Base-by-base conservation (phyloP, 1,140 invertebrate species). In the Drosophila ercepeae region DNA sequence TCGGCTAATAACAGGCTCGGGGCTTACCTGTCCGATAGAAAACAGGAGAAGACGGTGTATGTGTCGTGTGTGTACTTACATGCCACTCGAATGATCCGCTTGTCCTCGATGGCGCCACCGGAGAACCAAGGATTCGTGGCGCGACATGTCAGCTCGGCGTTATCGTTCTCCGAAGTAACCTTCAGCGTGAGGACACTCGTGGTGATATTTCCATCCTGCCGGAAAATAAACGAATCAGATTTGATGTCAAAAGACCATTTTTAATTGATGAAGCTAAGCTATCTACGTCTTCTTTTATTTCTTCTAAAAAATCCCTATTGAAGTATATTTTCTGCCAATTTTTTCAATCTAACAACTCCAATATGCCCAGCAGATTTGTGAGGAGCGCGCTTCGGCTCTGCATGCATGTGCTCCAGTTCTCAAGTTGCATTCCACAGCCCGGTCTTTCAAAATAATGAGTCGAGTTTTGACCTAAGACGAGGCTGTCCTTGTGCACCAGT, bases 101-200 rank as follows among this genome's bases (percentile, higher is more conserved):
- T 94, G 75, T 96, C 95, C 90, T 97, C 95, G 14, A 96, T 92
- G 49, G 94, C 94, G 71, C 95, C 94, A 23, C 95, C 95, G 14
- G 96, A 96, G 88, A 97, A 96, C 92, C 95, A 95, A 2, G 96
- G 96, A 93, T 98, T 98, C 90, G 97, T 95, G n/a, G 97, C 96
- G 64, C 96, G 93, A 89, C 97, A 98, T 41, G 95, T 95, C 48
- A 98, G 93, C 71, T 95, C 94, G 70, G 96, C 96, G 18, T 95
- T 96, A 79, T 97, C 96, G 91, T 98, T 96, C 32, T 95, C 94
- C 65, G 95, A 94, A 19, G 93, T 92, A 19, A 96, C 94, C 16
- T 93, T 94, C 74, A 97, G 93, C n/a, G 93, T 94, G 52, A 97
- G 91, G 57, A 94, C 95, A 90, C 95, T 97, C 42, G 93, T 94